A percentile compares a stretch with the other conserved stretches of the same genome.
Conservation (phyloP, 2,888 invertebrate species). For the Netelia melanura region DNA sequence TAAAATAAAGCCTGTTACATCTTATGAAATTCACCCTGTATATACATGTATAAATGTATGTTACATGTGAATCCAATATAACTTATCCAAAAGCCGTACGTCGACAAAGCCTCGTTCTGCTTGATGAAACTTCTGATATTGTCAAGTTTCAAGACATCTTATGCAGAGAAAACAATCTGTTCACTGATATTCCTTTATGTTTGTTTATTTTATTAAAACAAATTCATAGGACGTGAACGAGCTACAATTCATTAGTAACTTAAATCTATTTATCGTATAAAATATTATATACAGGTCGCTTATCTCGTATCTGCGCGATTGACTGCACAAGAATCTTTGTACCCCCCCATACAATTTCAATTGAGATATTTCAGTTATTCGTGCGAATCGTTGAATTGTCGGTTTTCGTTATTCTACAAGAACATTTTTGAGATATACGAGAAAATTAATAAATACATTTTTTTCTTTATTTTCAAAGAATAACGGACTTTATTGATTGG, state of each 20-base stretch:
- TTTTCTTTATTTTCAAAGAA: conserved; percentile 21
- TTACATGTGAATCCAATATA: conserved; percentile 69
- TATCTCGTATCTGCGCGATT: conserved; percentile 23
- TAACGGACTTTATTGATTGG: conserved; percentile 24
- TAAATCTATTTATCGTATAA: conserved; percentile 62
- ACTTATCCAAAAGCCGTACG: conserved; percentile 62
- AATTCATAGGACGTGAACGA: conserved; percentile 45
- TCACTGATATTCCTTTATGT: background rate
- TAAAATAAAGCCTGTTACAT: too few species aligned
- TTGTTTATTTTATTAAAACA: conserved; percentile 60
- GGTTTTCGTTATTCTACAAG: background rate
- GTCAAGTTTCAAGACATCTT: background rate
- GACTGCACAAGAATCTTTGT: conserved; percentile 27
- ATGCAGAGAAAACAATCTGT: background rate
- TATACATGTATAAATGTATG: conserved; percentile 76
- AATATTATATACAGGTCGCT: conserved; percentile 63
- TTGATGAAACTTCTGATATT: background rate
- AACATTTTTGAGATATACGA: background rate
- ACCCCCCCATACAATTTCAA: background rate
- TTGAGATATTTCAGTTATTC: background rate
- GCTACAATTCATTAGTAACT: conserved; percentile 55
- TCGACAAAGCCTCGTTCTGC: conserved; percentile 19
- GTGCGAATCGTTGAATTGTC: background rate
- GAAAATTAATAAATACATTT: conserved; percentile 3
- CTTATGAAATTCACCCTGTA: conserved; percentile 1